A percentile compares a stretch with the other conserved stretches of the same genome.
These are phyloP conservation scores for Mastomys natalensis DNA, from an alignment of 2,113 vertebrate species.

Conservation along the genomic window DNA sequence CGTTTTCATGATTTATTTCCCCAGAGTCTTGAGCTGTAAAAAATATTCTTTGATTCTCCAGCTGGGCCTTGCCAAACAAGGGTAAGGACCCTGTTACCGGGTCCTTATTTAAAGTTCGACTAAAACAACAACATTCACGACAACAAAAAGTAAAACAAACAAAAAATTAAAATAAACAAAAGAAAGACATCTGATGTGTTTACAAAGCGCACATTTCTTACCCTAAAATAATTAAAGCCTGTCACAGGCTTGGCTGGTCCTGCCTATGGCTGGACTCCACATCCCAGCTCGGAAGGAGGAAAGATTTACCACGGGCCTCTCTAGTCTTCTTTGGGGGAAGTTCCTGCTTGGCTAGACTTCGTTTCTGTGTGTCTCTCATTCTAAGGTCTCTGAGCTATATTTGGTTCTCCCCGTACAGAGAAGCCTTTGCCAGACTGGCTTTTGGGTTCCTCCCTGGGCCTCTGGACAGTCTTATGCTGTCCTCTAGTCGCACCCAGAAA, in stretches of 20 bases:
- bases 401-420: not conserved
- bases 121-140: slow-evolving; percentile 50
- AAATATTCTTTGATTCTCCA: not conserved
- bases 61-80: slow-evolving; percentile 27
- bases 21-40: not conserved
- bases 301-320: not conserved
- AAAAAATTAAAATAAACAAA: slow-evolving; percentile 46
- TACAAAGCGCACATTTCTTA: slow-evolving; percentile 57
- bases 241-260: not conserved
- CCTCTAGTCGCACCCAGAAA: not conserved
- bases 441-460: not conserved
- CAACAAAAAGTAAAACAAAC: slow-evolving; percentile 65
- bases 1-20: not conserved
- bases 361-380: not conserved
- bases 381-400: not conserved
- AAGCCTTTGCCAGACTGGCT: not conserved
- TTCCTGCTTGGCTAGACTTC: not conserved
- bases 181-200: slow-evolving; percentile 43
- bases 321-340: not conserved
- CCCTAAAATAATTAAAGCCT: slow-evolving; percentile 63
- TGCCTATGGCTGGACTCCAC: not conserved
- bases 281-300: not conserved
- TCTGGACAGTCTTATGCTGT: not conserved
- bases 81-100: not conserved
- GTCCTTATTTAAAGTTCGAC: slow-evolving; percentile 18